Percentiles rank a stretch among this genome's conserved stretches.
Evolutionary conservation across 1,140 invertebrate species (phyloP).

Genomic region (Anastatus disparis): DNA sequence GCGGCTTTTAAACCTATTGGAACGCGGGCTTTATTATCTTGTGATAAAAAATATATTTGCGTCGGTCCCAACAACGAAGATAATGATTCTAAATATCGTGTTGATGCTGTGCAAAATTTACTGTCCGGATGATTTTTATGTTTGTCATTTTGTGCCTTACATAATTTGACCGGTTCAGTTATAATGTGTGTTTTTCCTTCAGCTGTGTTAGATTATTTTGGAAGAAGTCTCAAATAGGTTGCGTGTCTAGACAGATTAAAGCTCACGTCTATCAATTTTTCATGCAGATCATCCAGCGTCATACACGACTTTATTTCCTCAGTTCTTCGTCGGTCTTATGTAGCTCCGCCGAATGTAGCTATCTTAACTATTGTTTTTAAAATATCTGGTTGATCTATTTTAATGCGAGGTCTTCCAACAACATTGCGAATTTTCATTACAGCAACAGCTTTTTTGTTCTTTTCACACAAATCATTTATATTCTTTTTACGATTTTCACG

Average conservation of each 20-base stretch:
- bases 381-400: constrained; percentile 29
- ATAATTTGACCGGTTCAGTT: too few species aligned
- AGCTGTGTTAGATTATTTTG: not conserved
- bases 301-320: constrained; percentile 23
- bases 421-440: not conserved
- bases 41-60: constrained; percentile 23
- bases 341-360: constrained; percentile 29
- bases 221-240: constrained; percentile 18
- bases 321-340: constrained; percentile 38
- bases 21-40: constrained; percentile 61
- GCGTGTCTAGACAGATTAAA: not conserved
- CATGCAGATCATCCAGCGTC: constrained; percentile 18
- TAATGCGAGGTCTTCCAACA: constrained; percentile 5
- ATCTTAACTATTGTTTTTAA: constrained; percentile 35
- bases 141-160: constrained; percentile 45
- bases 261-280: not conserved
- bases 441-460: not conserved
- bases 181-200: constrained; percentile 11
- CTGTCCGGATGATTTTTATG: constrained; percentile 49
- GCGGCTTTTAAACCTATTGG: constrained; percentile 51
- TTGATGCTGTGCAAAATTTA: constrained; percentile 22
- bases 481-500: not conserved
- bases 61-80: constrained; percentile 14
- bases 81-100: constrained; percentile 18
- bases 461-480: not conserved